phyloP scores from a whole-genome alignment of 2,888 invertebrate species.

The Cremastinae sp. region DNA sequence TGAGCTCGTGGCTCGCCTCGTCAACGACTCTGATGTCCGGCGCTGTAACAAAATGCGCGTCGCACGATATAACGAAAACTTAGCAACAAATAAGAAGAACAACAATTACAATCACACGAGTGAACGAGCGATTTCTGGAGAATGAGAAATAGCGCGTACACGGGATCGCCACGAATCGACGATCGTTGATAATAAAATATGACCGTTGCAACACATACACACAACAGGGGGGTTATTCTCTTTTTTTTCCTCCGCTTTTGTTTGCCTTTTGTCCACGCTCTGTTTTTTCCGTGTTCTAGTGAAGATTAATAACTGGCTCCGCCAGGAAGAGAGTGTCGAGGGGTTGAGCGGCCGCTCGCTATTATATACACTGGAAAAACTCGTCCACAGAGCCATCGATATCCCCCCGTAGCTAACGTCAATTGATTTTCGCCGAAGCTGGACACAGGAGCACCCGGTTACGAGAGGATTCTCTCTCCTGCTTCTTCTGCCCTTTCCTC shows the following conservation, averaged over 20 bases:
- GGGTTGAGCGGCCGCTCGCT: neutral
- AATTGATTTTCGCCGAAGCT: conserved; percentile 55
- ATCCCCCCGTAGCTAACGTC: conserved; percentile 37
- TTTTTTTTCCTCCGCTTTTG: conserved; percentile 33
- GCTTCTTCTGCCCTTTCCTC: too few relatives aligned
- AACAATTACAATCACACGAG: neutral
- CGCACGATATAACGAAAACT: neutral
- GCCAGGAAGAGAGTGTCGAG: conserved; percentile 14
- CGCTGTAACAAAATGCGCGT: conserved; percentile 80
- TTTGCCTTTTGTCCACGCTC: conserved; percentile 30
- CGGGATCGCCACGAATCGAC: conserved; percentile 9
- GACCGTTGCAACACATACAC: conserved; percentile 12
- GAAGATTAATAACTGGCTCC: conserved; percentile 51
- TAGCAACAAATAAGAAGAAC: neutral
- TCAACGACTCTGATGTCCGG: conserved; percentile 87
- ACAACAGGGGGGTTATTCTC: too few relatives aligned
- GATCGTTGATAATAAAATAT: conserved; percentile 41
- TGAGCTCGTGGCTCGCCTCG: conserved; percentile 86
- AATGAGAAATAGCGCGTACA: conserved; percentile 22
- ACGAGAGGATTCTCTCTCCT: conserved; percentile 21
- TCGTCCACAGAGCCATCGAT: conserved; percentile 53
- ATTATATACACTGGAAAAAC: conserved; percentile 23
- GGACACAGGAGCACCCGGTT: conserved; percentile 24
- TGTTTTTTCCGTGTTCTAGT: conserved; percentile 24
- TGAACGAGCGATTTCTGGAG: neutral